phyloP scores from a whole-genome alignment of 2,888 invertebrate species.

The Meta bourneti region DNA sequence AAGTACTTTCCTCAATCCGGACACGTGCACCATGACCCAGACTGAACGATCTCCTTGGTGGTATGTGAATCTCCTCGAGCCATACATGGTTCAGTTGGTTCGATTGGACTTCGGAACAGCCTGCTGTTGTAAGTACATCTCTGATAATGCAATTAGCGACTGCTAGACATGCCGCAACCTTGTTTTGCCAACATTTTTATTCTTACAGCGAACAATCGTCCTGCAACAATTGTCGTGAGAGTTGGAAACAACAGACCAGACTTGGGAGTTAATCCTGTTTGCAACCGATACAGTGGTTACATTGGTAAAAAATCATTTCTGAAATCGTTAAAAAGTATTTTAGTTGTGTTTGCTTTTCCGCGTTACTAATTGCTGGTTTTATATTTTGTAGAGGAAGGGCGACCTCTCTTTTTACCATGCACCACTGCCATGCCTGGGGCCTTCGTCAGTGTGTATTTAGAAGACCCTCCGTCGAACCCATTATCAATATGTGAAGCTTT shows the following conservation, averaged over 20 bases:
- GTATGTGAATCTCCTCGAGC: conserved; percentile 94
- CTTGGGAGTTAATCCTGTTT: conserved; percentile 93
- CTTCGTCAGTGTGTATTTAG: conserved; percentile 94
- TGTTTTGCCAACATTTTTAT: not conserved
- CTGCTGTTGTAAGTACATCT: conserved; percentile 85
- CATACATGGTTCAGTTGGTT: conserved; percentile 96
- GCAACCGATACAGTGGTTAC: conserved; percentile 88
- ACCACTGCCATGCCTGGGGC: conserved; percentile 97
- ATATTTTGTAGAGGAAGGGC: conserved; percentile 86
- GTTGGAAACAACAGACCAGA: conserved; percentile 96
- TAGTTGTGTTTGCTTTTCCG: not conserved
- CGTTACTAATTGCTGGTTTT: not conserved
- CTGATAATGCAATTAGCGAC: not conserved
- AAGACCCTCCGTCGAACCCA: conserved; percentile 87
- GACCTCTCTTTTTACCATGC: conserved; percentile 94
- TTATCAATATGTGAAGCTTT: conserved; percentile 95
- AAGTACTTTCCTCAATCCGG: conserved; percentile 88
- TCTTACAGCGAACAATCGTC: conserved; percentile 82
- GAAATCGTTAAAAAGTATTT: not conserved
- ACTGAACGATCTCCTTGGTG: conserved; percentile 93
- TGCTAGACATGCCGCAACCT: too few species aligned
- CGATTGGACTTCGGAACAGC: conserved; percentile 93
- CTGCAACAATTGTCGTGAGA: conserved; percentile 92
- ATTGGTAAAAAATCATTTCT: conserved; percentile 74
- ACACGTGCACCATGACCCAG: conserved; percentile 90